Conservation (phyloP, 2,888 invertebrate species). For the Xylocampa areola region DNA sequence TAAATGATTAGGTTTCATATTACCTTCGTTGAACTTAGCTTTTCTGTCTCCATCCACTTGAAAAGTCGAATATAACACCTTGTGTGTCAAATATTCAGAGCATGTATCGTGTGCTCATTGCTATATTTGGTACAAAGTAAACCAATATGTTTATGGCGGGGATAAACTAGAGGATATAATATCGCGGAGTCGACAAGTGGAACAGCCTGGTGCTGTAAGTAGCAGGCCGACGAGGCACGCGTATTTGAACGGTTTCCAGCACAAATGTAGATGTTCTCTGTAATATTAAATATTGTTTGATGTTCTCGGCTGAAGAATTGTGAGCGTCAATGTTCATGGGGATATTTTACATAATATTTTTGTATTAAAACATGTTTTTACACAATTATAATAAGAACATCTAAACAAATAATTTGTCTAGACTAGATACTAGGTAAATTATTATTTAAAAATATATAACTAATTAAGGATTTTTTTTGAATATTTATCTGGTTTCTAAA, state of each 20-base stretch:
- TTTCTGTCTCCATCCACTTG: slow-evolving; percentile 16
- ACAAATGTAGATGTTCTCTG: slow-evolving; percentile 35
- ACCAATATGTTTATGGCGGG: slow-evolving; percentile 52
- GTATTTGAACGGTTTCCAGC: slow-evolving; percentile 30
- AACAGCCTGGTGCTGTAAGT: slow-evolving; percentile 39
- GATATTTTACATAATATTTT: neutral
- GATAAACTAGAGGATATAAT: slow-evolving; percentile 51
- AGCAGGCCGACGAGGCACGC: slow-evolving; percentile 19
- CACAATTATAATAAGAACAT: neutral
- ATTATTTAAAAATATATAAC: neutral
- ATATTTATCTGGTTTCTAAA: slow-evolving; percentile 27
- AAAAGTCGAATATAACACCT: slow-evolving; percentile 21
- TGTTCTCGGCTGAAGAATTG: slow-evolving; percentile 12
- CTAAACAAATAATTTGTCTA: neutral
- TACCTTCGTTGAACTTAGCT: neutral
- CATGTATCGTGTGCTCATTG: slow-evolving; percentile 36
- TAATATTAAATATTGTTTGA: slow-evolving; percentile 31
- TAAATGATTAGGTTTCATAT: slow-evolving; percentile 22
- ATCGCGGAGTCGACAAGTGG: slow-evolving; percentile 48
- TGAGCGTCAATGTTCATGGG: neutral
- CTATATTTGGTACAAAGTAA: slow-evolving; percentile 44
- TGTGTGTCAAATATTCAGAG: slow-evolving; percentile 29
- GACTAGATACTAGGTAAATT: neutral
- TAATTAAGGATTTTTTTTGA: slow-evolving; percentile 5
- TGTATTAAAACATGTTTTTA: neutral